Conservation (phyloP, 2,797 vertebrate species). For the Crenichthys baileyi region DNA sequence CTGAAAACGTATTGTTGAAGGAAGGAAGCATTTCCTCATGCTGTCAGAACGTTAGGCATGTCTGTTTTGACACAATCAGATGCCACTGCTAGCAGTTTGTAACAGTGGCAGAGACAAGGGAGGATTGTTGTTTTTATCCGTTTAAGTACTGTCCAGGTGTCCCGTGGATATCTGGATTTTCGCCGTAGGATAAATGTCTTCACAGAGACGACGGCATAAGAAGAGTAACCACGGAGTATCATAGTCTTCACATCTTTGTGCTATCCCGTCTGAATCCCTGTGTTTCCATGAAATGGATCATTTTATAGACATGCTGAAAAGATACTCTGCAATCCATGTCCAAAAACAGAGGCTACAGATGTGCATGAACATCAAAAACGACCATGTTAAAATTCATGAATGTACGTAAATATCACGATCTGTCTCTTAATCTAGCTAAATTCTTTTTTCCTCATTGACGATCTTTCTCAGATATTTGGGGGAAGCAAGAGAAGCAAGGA, state of each 20-base stretch:
- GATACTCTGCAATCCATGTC: background rate
- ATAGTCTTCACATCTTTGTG: constrained; percentile 42
- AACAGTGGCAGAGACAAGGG: constrained; percentile 31
- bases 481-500: background rate
- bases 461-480: background rate
- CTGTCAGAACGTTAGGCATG: constrained; percentile 38
- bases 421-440: background rate
- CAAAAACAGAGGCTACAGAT: background rate
- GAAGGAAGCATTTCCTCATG: constrained; percentile 31
- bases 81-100: constrained; percentile 39
- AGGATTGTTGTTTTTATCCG: constrained; percentile 11
- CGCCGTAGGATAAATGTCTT: constrained; percentile 51
- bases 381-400: background rate
- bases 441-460: background rate
- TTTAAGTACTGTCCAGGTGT: constrained; percentile 40
- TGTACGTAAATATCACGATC: background rate
- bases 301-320: constrained; percentile 52
- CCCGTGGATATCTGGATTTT: constrained; percentile 26
- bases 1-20: constrained; percentile 12
- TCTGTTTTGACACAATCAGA: constrained; percentile 47
- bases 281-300: constrained; percentile 69
- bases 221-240: constrained; percentile 45
- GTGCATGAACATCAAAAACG: no score
- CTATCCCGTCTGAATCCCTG: constrained; percentile 24
- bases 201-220: constrained; percentile 32